Conservation (phyloP, 1,140 invertebrate species). For the Yoshiicerus persimilis region DNA sequence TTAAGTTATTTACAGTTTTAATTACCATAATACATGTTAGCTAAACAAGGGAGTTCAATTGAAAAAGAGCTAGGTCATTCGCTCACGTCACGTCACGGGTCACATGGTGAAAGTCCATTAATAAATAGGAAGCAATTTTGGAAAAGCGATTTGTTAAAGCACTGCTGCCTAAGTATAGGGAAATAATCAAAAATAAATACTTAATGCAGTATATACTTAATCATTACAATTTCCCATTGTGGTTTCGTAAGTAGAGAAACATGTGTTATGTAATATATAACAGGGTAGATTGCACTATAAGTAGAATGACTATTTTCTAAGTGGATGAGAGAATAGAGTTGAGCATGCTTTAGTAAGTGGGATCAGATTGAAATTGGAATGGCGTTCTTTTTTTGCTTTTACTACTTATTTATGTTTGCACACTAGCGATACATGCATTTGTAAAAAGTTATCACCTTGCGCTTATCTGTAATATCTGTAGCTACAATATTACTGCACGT, state of each 20-base stretch:
- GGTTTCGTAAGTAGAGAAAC: background rate
- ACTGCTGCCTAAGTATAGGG: background rate
- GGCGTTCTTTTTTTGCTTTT: background rate
- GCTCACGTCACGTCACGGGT: too few relatives aligned
- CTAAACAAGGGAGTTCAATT: too few relatives aligned
- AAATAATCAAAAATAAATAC: background rate
- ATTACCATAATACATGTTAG: too few relatives aligned
- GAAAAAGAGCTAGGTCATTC: too few relatives aligned
- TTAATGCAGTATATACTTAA: background rate
- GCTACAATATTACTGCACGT: background rate
- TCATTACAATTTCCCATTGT: background rate
- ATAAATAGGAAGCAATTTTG: background rate
- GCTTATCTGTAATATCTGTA: background rate
- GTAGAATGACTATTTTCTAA: too few relatives aligned
- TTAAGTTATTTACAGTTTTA: too few relatives aligned
- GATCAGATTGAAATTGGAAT: background rate
- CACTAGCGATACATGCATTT: background rate
- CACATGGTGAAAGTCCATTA: background rate
- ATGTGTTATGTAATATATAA: background rate
- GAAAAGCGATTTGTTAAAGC: too few relatives aligned
- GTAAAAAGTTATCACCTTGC: background rate
- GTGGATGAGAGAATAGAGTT: background rate
- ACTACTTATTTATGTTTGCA: background rate
- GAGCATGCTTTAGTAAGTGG: background rate
- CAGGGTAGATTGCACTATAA: too few relatives aligned